Conservation (phyloP, 2,888 invertebrate species). For the Pocota personata region DNA sequence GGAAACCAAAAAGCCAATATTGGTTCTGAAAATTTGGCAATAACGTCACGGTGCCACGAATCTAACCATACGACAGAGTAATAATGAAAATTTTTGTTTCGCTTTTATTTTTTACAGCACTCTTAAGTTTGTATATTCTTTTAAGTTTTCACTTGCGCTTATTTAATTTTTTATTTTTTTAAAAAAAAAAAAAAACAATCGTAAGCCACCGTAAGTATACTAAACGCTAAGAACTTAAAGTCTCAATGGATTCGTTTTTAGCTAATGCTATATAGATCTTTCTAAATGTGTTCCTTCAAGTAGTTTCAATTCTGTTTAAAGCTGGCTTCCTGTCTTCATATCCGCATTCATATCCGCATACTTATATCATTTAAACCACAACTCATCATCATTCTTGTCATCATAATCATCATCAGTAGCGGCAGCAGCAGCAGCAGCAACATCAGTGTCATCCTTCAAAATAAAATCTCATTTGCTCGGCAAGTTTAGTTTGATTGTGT, state of each 20-base stretch:
- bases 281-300: constrained; percentile 28
- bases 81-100: not conserved
- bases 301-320: constrained; percentile 26
- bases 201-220: constrained; percentile 55
- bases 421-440: constrained; percentile 9
- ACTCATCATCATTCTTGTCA: not conserved
- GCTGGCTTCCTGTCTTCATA: constrained; percentile 2
- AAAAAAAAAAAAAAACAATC: not conserved
- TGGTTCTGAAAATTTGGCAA: too few relatives aligned
- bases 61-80: too few relatives aligned
- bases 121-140: not conserved
- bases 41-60: too few relatives aligned
- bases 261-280: not conserved
- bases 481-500: constrained; percentile 48
- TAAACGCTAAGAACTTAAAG: not conserved
- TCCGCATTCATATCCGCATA: constrained; percentile 13
- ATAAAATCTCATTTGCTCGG: constrained; percentile 53
- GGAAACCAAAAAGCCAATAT: too few relatives aligned
- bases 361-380: not conserved
- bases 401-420: constrained; percentile 8
- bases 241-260: constrained; percentile 44
- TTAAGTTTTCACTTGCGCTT: not conserved
- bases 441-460: constrained; percentile 44
- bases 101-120: not conserved
- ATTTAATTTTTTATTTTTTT: not conserved